A percentile compares a stretch with the other conserved stretches of the same genome.
Evolutionary conservation across 1,140 invertebrate species (phyloP).

Genomic region (Drosophila mayri): DNA sequence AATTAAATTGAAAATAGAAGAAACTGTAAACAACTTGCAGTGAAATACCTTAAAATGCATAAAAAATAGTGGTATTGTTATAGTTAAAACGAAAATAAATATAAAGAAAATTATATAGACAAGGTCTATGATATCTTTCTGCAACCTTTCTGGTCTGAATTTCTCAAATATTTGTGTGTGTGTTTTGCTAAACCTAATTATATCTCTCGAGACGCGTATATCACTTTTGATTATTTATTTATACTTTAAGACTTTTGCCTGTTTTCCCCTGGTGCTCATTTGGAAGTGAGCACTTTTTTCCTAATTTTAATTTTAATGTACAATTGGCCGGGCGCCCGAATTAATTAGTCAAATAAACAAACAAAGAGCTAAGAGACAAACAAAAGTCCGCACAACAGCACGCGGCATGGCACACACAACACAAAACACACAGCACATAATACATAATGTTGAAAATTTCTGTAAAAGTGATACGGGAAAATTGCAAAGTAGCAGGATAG

Average conservation of each 20-base stretch:
- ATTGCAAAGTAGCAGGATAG: constrained; percentile 28
- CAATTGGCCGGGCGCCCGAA: constrained; percentile 59
- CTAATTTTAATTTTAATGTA: constrained; percentile 49
- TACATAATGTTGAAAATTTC: constrained; percentile 22
- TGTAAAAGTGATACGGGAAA: constrained; percentile 35
- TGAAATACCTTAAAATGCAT: background rate
- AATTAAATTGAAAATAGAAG: constrained; percentile 1
- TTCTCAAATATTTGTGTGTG: background rate
- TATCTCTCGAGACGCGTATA: constrained; percentile 10
- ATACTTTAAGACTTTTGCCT: constrained; percentile 12
- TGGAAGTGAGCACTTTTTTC: constrained; percentile 31
- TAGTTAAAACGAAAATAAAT: constrained; percentile 8
- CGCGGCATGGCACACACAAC: background rate
- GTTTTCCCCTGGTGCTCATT: constrained; percentile 31
- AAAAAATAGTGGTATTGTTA: background rate
- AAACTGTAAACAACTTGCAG: background rate
- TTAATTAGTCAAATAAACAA: constrained; percentile 56
- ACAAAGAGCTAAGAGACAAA: constrained; percentile 5
- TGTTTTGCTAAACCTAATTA: constrained; percentile 41
- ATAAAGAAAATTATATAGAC: background rate
- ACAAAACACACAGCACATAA: background rate
- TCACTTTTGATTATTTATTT: constrained; percentile 43
- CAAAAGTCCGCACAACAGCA: background rate
- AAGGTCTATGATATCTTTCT: background rate
- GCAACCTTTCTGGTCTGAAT: background rate